Evolutionary conservation across 2,797 vertebrate genomes (phyloP), one percentile per base, ranked within the genome.

Genomic region (Prionace glauca): DNA sequence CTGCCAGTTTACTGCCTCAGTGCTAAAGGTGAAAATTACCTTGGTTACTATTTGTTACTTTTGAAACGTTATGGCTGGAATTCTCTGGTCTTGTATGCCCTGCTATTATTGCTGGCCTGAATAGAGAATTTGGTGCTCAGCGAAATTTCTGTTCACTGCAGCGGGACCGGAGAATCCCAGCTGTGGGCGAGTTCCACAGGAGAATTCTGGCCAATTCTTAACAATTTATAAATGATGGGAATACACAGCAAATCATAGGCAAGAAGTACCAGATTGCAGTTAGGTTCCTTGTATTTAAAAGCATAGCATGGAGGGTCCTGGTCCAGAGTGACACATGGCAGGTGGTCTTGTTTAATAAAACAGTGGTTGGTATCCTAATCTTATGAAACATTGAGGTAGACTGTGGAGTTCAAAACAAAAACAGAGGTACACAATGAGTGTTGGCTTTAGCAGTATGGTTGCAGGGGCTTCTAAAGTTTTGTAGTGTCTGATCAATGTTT

Each of bases 1-100:
- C n/a, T 92, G 90, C 90, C 24, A 22, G 62, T 92, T 92, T 69
- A 67, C 36, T 69, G n/a, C 22, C n/a, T 24, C 69, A 92, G 67
- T 92, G 90, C 9, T 67, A 36, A 92, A 69, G n/a, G 90, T 92
- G 65, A 92, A 92, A 69, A 92, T 36, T 92, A 92, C 36, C 36
- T 62, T 20, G n/a, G 41, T 67, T 22, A 16, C 22, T 24, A 41
- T 67, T 69, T n/a, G 18, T 41, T 69, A 4, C n/a, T 69, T 67
- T 69, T 41, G 16, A 69, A 69, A 69, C 16, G 20, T 7, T 56
- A 56, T 56, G 50, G 50, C 50, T 56, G 50, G 50, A 56, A 56
- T 56, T 56, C 50, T 56, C 50, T 7, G 50, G 50, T 56, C 0
- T 56, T 56, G 50, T 7, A 56, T 56, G 50, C 5, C 50, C 50